These are phyloP conservation scores for Bombus ignitus DNA, from an alignment of 1,140 invertebrate species.

Conservation along the genomic window DNA sequence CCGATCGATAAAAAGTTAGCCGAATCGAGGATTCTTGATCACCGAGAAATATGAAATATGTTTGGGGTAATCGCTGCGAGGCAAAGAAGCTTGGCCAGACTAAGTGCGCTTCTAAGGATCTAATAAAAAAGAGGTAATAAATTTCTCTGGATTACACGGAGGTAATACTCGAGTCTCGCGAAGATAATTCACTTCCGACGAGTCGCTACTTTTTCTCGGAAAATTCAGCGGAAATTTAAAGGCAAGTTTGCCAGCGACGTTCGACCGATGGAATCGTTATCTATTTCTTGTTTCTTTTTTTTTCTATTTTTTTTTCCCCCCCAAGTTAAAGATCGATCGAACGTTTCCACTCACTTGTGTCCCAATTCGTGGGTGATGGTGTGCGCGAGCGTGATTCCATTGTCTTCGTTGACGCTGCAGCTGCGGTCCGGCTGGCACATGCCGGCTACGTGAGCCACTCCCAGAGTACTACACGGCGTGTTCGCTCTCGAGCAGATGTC, in stretches of 20 bases:
- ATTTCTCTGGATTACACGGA: slow-evolving; percentile 1
- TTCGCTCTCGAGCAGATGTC: slow-evolving; percentile 93
- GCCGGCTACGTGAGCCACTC: slow-evolving; percentile 93
- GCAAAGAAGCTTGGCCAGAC: slow-evolving; percentile 9
- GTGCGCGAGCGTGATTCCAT: slow-evolving; percentile 94
- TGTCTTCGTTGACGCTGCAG: slow-evolving; percentile 96
- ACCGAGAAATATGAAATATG: slow-evolving; percentile 7
- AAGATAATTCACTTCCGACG: slow-evolving; percentile 3
- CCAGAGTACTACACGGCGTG: slow-evolving; percentile 91
- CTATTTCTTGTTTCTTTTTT: neutral
- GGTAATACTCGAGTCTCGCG: slow-evolving; percentile 4
- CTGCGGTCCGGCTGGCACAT: slow-evolving; percentile 95
- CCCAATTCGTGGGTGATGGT: slow-evolving; percentile 97
- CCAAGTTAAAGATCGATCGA: neutral
- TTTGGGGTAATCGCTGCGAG: slow-evolving; percentile 1
- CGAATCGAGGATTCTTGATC: neutral
- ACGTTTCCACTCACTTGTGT: slow-evolving; percentile 90
- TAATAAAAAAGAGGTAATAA: slow-evolving; percentile 17
- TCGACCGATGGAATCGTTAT: neutral
- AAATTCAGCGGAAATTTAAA: neutral
- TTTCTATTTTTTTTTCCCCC: too few species aligned
- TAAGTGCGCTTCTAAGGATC: slow-evolving; percentile 23
- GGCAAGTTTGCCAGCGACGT: neutral
- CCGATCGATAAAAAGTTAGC: neutral
- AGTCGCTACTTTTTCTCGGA: neutral